Evolutionary conservation across 2,888 invertebrate species (phyloP).

Genomic region (Cyaniris semiargus): DNA sequence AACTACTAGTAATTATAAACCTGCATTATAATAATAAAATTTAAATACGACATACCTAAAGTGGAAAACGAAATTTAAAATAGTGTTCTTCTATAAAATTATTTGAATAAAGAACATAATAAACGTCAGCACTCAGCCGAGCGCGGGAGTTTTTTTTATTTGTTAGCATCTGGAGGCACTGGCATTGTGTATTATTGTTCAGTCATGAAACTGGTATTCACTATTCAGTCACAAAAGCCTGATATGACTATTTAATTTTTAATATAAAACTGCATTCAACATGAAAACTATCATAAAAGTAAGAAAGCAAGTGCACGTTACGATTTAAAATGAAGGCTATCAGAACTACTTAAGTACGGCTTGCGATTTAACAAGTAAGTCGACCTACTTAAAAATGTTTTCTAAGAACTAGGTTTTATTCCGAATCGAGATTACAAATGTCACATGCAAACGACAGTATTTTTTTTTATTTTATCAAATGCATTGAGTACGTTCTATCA

Average conservation of each 20-base stretch:
- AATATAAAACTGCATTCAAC: neutral
- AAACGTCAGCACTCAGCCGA: neutral
- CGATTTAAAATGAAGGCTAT: conserved; percentile 5
- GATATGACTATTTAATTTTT: neutral
- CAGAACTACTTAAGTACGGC: neutral
- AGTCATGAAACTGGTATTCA: neutral
- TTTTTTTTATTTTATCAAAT: neutral
- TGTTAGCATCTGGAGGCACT: neutral
- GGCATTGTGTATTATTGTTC: neutral
- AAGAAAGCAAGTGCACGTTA: neutral
- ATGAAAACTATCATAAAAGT: conserved; percentile 1
- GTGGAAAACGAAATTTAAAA: neutral
- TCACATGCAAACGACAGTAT: neutral
- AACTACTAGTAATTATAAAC: too few species aligned
- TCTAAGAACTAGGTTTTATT: neutral
- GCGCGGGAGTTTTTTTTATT: neutral
- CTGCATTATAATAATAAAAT: too few species aligned
- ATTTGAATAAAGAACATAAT: neutral
- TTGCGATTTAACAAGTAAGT: conserved; percentile 2
- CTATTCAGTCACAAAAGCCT: neutral
- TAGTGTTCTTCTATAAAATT: neutral
- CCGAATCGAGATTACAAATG: neutral
- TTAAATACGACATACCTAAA: neutral
- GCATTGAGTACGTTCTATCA: neutral
- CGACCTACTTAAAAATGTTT: conserved; percentile 11